phyloP scores from a whole-genome alignment of 1,140 invertebrate genomes.

The Nasonia vitripennis region DNA sequence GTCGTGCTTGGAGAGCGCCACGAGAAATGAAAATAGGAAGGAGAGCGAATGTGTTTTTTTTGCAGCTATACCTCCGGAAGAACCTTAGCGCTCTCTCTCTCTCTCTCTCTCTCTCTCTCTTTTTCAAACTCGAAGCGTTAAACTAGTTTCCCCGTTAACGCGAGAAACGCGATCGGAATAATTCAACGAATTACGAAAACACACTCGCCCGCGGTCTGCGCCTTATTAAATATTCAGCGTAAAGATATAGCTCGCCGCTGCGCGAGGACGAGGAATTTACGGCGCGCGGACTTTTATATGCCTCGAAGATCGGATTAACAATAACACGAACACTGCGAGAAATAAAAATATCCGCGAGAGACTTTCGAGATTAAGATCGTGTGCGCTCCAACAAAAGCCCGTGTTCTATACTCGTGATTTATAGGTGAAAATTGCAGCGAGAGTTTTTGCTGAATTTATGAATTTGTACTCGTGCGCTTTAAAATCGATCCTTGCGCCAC shows the following conservation, averaged over 20 bases:
- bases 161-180: slow-evolving; percentile 72
- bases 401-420: not conserved
- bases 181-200: slow-evolving; percentile 74
- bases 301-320: slow-evolving; percentile 28
- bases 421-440: slow-evolving; percentile 17
- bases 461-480: not conserved
- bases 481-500: not conserved
- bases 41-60: slow-evolving; percentile 18
- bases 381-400: not conserved
- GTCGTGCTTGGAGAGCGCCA: not conserved
- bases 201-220: slow-evolving; percentile 72
- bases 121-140: slow-evolving; percentile 38
- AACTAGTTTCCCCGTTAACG: slow-evolving; percentile 58
- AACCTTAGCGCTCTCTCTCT: not conserved
- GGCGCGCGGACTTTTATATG: not conserved
- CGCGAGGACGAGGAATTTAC: slow-evolving; percentile 25
- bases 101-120: not conserved
- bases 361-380: not conserved
- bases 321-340: not conserved
- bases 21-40: slow-evolving; percentile 32
- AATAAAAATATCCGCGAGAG: not conserved
- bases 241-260: slow-evolving; percentile 61
- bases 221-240: slow-evolving; percentile 72
- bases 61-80: not conserved
- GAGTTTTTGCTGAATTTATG: not conserved